phyloP scores from a whole-genome alignment of 2,797 vertebrate species.

The Acanthopagrus latus region DNA sequence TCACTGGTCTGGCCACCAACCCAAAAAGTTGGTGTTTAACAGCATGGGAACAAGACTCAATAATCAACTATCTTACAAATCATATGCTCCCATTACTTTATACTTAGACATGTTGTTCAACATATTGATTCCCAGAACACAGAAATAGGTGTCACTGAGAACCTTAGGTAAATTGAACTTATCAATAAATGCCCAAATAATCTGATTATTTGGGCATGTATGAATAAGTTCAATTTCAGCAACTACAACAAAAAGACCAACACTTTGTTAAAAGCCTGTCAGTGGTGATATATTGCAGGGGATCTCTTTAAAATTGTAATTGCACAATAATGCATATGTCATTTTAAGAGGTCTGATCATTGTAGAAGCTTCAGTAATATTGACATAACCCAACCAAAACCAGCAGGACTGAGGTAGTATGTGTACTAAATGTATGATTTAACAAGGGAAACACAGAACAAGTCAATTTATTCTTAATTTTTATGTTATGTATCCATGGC shows the following conservation, averaged over 20 bases:
- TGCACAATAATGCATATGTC: too few species aligned
- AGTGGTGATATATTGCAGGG: background rate
- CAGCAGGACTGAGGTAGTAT: background rate
- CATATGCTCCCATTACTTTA: too few species aligned
- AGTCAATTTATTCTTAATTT: background rate
- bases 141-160: background rate
- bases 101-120: too few species aligned
- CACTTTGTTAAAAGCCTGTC: background rate
- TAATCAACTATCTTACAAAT: too few species aligned
- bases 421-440: background rate
- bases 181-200: too few species aligned
- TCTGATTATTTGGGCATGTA: too few species aligned
- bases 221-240: too few species aligned
- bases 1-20: too few species aligned
- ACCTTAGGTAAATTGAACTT: too few species aligned
- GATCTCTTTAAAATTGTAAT: background rate
- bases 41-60: too few species aligned
- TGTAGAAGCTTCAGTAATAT: background rate
- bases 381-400: background rate
- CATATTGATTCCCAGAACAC: slow-evolving; percentile 1
- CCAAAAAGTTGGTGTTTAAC: too few species aligned
- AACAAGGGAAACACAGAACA: background rate
- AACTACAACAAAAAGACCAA: background rate
- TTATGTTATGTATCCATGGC: slow-evolving; percentile 9
- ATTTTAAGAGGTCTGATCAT: background rate